Evolutionary conservation across 2,797 vertebrate species (phyloP), one percentile per base, ranked within the genome.

Genomic region (Zenarchopterus dispar): DNA sequence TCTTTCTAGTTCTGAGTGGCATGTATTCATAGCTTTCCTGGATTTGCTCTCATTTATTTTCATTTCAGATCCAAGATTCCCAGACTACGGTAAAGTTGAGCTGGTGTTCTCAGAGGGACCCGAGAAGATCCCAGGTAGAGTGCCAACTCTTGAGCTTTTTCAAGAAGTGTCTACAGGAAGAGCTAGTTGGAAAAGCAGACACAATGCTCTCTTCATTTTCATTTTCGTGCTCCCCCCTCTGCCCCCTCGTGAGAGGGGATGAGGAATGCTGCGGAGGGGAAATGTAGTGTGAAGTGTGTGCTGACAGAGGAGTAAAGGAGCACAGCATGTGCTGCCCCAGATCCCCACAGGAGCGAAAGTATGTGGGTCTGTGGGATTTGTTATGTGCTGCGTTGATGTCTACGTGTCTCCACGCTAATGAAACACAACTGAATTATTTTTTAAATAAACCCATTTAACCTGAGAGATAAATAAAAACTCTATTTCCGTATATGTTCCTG

Each of bases 81-180:
- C 96, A 63, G 94, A 96, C 84, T 93, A 94, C 0, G 93, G 96
- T 28, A 97, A 95, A 93, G 92, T 98, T 69, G 97, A 99, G 82
- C 80, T 98, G 60, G 86, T 99, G 57, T 97, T 98, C 89, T 98
- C 97, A 0, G 94, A 92, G 80, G 93, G 94, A 47, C 96, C 96
- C 0, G 97, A 97, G 87, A 96, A 93, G 86, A 93, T 95, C 57
- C 93, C 91, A 94, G 95, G 97, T 98, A 88, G 59, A 65, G 60
- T 57, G n/a, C 24, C 23, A 31, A 58, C 1, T 23, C 24, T 42
- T 70, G 1, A 4, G 2, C 2, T 36, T 56, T 46, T 67, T 22
- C 16, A 21, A 16, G n/a, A 11, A 45, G 16, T 53, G 47, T 4
- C 21, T 11, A 23, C 8, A 46, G 21, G 26, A 53, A 56, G 23